Evolutionary conservation across 1,140 invertebrate genomes (phyloP), one percentile per base, ranked within the genome.

Genomic region (Sweltsa coloradensis): DNA sequence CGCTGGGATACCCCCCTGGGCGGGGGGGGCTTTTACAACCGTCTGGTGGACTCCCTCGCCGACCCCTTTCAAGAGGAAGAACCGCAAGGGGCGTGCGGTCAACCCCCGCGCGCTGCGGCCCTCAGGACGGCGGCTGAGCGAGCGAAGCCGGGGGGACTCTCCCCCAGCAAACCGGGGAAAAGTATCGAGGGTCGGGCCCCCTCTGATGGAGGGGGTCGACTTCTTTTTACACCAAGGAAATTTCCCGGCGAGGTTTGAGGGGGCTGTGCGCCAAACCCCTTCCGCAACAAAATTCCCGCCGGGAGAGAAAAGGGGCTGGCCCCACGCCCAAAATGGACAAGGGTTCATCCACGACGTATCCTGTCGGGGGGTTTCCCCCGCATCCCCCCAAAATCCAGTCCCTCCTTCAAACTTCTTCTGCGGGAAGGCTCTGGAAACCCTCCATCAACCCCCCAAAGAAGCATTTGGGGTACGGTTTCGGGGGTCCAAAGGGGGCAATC

Each of bases 11-110:
- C 81, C 0, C 77, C 81, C 58, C 63, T 85, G 50, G 81, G 80
- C 50, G 80, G 80, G 18, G 78, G 81, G 58, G 86, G 91, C 60
- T 92, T 93, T 55, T 85, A 93, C 57, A 83, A 84, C 59, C 66
- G 85, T 23, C 66, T 96, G 69, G 85, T 95, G 0, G 81, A 85
- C 51, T 81, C 90, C 62, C 76, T 83, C 48, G 70, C 69, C 31
- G 72, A 72, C n/a, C 7, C 71, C 74, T 52, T 74, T 75, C 49
- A 69, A 72, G 50, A 56, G 71, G 5, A 74, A 74, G 51, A 70
- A 61, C 52, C 67, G 66, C 26, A 72, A 66, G 45, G 70, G 76
- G 51, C 50, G 71, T 19, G 63, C 54, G 21, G 53, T 52, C 5
- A 74, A 74, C 48, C 54, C 69, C 0, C 53, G 71, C 21, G 68